A percentile compares a stretch with the other conserved stretches of the same genome.
Evolutionary conservation across 2,113 vertebrate species (phyloP).

Genomic region (Notarius lentiginosus): DNA sequence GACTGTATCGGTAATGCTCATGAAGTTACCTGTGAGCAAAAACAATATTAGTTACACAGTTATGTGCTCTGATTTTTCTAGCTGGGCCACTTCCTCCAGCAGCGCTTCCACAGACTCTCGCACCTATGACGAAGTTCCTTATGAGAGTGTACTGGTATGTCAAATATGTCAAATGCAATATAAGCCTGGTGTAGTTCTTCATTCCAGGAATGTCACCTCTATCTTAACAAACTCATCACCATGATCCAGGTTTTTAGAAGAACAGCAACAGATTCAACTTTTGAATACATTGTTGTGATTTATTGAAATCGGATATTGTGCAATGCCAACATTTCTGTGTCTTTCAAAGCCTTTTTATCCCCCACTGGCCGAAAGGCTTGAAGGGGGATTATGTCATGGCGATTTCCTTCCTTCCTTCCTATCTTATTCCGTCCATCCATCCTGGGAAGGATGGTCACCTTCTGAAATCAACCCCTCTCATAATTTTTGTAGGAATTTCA

Average conservation of each 20-base stretch:
- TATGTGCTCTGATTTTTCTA: slow-evolving; percentile 54
- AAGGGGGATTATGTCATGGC: too few species aligned
- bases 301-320: background rate
- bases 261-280: background rate
- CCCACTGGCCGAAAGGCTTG: too few species aligned
- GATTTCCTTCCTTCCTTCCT: too few species aligned
- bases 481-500: too few species aligned
- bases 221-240: too few species aligned
- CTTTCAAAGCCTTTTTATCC: background rate
- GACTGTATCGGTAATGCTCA: too few species aligned
- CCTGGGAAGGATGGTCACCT: too few species aligned
- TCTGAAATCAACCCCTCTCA: too few species aligned
- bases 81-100: slow-evolving; percentile 88
- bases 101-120: slow-evolving; percentile 73
- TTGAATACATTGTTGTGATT: background rate
- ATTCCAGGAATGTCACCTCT: background rate
- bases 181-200: background rate
- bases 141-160: slow-evolving; percentile 87
- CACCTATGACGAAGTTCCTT: slow-evolving; percentile 90
- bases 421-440: too few species aligned
- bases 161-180: background rate
- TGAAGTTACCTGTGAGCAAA: background rate
- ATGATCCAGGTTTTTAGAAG: too few species aligned
- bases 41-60: background rate
- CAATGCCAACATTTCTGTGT: background rate